These are phyloP conservation scores for Akabosia matsudoensis DNA, from an alignment of 1,140 invertebrate genomes.

Conservation along the genomic window DNA sequence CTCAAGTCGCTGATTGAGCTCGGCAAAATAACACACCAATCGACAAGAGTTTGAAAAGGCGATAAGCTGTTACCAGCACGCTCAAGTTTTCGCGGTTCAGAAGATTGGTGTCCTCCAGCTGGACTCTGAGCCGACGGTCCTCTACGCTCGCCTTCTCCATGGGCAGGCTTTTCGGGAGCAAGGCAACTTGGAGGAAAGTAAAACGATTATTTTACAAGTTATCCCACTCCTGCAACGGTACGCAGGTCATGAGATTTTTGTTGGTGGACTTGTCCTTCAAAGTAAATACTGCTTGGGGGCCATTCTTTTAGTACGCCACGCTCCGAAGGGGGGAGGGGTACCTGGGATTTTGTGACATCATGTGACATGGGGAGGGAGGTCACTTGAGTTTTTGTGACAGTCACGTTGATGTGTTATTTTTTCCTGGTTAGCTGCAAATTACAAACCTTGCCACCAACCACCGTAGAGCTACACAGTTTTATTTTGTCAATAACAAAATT, in stretches of 20 bases:
- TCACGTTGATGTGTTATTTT: too few species aligned
- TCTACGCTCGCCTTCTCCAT: neutral
- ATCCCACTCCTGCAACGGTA: neutral
- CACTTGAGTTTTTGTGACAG: too few species aligned
- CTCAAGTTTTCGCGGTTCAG: neutral
- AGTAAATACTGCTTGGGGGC: too few species aligned
- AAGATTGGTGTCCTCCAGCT: neutral
- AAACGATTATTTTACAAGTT: neutral
- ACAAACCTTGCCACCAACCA: too few species aligned
- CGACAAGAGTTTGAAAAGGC: conserved; percentile 8
- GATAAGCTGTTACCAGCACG: neutral
- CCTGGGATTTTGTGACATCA: neutral
- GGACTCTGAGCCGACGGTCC: conserved; percentile 3
- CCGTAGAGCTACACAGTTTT: too few species aligned
- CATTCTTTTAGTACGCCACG: too few species aligned
- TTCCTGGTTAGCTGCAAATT: too few species aligned
- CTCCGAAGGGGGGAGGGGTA: neutral
- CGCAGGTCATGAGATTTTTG: neutral
- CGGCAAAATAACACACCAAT: neutral
- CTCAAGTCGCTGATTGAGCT: neutral
- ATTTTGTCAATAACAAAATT: too few species aligned
- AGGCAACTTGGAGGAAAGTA: neutral
- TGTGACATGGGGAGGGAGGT: neutral
- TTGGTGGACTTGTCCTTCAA: too few species aligned
- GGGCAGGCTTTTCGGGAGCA: neutral